Evolutionary conservation across 2,113 vertebrate genomes (phyloP).

Genomic region (Hiodon tergisus): DNA sequence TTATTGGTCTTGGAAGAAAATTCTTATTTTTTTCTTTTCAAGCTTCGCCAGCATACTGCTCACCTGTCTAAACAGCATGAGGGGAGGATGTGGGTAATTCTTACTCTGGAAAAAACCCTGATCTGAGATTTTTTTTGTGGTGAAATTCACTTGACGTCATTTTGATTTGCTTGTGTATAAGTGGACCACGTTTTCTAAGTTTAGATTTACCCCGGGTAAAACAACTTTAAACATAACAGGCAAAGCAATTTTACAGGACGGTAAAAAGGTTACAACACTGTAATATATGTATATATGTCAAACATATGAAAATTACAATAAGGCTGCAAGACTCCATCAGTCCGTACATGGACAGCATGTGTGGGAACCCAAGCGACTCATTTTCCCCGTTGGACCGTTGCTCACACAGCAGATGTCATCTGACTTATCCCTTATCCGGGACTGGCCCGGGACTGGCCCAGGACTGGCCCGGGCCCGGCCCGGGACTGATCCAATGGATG

Average conservation of each 20-base stretch:
- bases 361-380: slow-evolving; percentile 7
- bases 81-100: slow-evolving; percentile 58
- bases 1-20: slow-evolving; percentile 54
- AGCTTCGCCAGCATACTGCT: slow-evolving; percentile 65
- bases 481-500: slow-evolving; percentile 2
- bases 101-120: slow-evolving; percentile 38
- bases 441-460: neutral
- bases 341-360: neutral
- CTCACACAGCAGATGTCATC: neutral
- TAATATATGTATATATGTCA: no score
- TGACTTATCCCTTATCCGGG: neutral
- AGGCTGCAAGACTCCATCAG: slow-evolving; percentile 11
- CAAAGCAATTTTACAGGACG: neutral
- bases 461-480: neutral
- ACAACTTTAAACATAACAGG: slow-evolving; percentile 7
- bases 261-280: neutral
- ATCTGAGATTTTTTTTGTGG: slow-evolving; percentile 36
- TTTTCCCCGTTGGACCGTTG: slow-evolving; percentile 15
- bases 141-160: slow-evolving; percentile 47
- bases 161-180: slow-evolving; percentile 40
- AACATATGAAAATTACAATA: slow-evolving; percentile 1
- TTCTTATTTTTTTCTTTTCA: slow-evolving; percentile 32
- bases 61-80: slow-evolving; percentile 67
- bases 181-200: slow-evolving; percentile 19
- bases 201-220: slow-evolving; percentile 1